Base-by-base conservation (phyloP, 2,888 invertebrate genomes). In the Nemurella pictetii region DNA sequence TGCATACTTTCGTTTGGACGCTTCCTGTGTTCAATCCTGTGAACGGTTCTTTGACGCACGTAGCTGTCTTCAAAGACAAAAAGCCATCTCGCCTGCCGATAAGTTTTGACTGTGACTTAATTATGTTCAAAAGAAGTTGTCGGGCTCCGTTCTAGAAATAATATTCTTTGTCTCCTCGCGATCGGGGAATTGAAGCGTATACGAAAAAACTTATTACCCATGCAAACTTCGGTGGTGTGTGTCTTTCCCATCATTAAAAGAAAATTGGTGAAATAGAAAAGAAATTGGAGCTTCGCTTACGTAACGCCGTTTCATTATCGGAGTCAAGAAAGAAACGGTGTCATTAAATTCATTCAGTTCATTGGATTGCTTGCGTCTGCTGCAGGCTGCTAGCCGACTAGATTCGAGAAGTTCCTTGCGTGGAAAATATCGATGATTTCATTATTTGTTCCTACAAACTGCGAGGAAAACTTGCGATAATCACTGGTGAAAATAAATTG, bases 271-370 rank as follows among this genome's bases (percentile, higher is more conserved):
- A 5, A 72, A n/a, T 20, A 28, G 25, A 83, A 83, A 72, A 77
- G 26, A 85, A 84, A 78, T 32, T 32, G n/a, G 15, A 28, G 55
- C 72, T 80, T 73, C 78, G 73, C 36, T 84, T 36, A 32, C 27
- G n/a, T 30, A 25, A 72, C 32, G 32, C 84, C 27, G 55, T 85
- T 84, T 85, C 82, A 85, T 84, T 84, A 85, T 85, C 84, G 55
- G 12, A 83, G 80, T 75, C 81, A 84, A 35, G 25, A 27, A 32
- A 75, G 74, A 74, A 80, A 81, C 80, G 80, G 29, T 32, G 12
- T 36, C 86, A 83, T 86, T 86, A 86, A 86, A 86, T 85, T 85
- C 75, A 83, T 85, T 84, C 85, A 84, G 83, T 85, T 86, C 80
- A 83, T 29, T 80, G 83, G 81, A n/a, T 82, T 29, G 32, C 74